Conservation (phyloP, 2,888 invertebrate genomes). For the Pilophorus perplexus region DNA sequence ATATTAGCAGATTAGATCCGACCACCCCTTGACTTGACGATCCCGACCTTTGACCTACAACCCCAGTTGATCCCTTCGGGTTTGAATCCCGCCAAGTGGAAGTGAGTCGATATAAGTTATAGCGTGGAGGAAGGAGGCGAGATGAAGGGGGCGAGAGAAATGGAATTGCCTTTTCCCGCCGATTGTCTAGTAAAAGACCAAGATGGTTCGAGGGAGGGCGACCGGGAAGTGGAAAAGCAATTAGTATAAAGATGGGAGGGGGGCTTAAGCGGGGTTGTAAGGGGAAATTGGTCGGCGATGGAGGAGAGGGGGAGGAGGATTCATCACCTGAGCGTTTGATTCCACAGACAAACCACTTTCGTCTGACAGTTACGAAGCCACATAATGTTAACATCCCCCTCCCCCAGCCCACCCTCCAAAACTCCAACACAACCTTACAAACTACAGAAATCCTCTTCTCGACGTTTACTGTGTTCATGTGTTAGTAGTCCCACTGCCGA, state of each 20-base stretch:
- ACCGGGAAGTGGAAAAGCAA: constrained; percentile 31
- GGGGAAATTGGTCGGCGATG: no score
- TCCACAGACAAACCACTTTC: background rate
- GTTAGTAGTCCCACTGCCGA: no score
- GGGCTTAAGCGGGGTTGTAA: no score
- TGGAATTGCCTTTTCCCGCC: constrained; percentile 29
- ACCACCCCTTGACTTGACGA: background rate
- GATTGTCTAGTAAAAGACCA: constrained; percentile 8
- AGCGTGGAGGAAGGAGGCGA: background rate
- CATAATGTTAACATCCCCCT: background rate
- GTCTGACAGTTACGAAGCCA: background rate
- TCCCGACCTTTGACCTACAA: constrained; percentile 24
- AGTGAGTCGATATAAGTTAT: background rate
- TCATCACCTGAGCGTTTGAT: background rate
- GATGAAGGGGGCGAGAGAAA: constrained; percentile 14
- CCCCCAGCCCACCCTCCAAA: no score
- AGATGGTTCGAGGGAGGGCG: constrained; percentile 2
- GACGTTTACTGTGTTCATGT: no score
- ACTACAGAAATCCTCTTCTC: no score
- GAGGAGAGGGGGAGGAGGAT: background rate
- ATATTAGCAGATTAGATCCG: constrained; percentile 10
- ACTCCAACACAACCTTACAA: no score
- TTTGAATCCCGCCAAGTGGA: no score
- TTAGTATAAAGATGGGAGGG: no score
- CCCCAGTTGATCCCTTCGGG: no score